Conservation (phyloP, 2,113 vertebrate genomes). For the Pygoscelis adeliae region DNA sequence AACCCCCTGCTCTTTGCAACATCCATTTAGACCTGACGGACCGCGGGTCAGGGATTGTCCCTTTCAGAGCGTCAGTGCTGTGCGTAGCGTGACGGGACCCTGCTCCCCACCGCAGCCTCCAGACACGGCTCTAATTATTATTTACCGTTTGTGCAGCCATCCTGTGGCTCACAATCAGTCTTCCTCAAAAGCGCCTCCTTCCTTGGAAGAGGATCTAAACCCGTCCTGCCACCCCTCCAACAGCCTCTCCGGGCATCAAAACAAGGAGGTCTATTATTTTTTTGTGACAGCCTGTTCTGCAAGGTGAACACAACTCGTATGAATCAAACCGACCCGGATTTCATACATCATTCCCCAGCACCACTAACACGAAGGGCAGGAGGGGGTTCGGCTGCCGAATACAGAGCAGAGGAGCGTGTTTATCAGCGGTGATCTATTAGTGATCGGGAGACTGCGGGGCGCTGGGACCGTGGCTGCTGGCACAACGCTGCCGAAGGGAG, state of each 20-base stretch:
- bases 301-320: slow-evolving; percentile 4
- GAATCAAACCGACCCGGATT: slow-evolving; percentile 1
- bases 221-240: not conserved
- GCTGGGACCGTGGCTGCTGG: not conserved
- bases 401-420: not conserved
- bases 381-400: not conserved
- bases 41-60: not conserved
- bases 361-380: not conserved
- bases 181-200: not conserved
- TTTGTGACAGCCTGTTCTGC: slow-evolving; percentile 23
- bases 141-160: not conserved
- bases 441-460: not conserved
- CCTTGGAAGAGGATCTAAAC: slow-evolving; percentile 37
- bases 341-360: slow-evolving; percentile 27
- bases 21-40: not conserved
- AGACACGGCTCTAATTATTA: not conserved
- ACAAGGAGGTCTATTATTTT: slow-evolving; percentile 49
- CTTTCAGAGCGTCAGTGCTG: not conserved
- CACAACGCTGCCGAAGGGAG: not conserved
- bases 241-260: slow-evolving; percentile 24
- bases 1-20: not conserved
- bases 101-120: not conserved
- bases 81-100: not conserved
- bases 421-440: not conserved
- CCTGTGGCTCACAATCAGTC: not conserved